Percentiles rank a stretch among this genome's conserved stretches.
Conservation (phyloP, 2,797 vertebrate genomes). For the Echeneis naucrates region DNA sequence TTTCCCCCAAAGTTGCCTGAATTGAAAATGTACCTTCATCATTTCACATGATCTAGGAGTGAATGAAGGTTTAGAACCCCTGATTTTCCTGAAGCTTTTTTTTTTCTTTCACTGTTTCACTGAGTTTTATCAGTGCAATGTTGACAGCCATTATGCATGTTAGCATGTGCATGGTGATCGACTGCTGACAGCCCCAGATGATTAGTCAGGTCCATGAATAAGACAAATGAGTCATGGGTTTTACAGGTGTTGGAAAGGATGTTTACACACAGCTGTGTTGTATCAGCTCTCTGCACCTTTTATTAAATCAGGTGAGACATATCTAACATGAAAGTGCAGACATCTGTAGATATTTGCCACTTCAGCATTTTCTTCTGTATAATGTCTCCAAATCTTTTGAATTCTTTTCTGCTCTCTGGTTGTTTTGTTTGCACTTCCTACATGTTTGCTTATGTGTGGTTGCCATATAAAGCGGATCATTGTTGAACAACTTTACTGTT, state of each 20-base stretch:
- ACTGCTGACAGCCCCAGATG: not conserved
- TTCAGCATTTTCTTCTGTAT: not conserved
- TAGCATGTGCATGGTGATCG: conserved; percentile 47
- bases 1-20: not conserved
- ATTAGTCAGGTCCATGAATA: not conserved
- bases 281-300: conserved; percentile 34
- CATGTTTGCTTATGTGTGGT: conserved; percentile 2
- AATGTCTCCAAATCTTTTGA: conserved; percentile 4
- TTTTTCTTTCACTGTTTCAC: conserved; percentile 37
- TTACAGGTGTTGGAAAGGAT: not conserved
- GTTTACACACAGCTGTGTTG: conserved; percentile 13
- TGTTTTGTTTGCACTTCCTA: not conserved
- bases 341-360: not conserved
- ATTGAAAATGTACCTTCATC: not conserved
- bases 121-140: not conserved
- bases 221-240: conserved; percentile 16
- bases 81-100: conserved; percentile 17
- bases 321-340: conserved; percentile 15
- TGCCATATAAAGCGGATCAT: not conserved
- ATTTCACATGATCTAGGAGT: conserved; percentile 16
- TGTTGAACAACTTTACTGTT: conserved; percentile 32
- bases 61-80: not conserved
- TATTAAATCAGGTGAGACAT: conserved; percentile 8
- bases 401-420: conserved; percentile 23
- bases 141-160: conserved; percentile 41